Evolutionary conservation across 2,888 invertebrate species (phyloP), one percentile per base, ranked within the genome.

Genomic region (Spicauda simplicius): DNA sequence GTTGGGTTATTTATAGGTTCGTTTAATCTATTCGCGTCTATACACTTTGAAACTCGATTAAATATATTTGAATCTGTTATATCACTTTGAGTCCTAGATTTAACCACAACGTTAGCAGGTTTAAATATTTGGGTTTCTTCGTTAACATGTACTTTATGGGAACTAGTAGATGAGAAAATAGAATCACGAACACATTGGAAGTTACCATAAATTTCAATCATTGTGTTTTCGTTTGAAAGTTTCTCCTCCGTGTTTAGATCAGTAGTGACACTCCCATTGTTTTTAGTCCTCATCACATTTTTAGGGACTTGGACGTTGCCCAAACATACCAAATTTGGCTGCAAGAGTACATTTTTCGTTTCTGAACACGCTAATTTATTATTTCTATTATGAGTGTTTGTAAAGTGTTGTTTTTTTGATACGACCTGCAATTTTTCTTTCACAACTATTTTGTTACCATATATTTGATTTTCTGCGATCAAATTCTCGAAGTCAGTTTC

Each of bases 401-500:
- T 88, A 54, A 88, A 75, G 66, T 91, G 88, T 77, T 90, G 88
- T 70, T 92, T 90, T 76, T 91, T 91, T 64, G 79, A 80, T 12
- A 84, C 5, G 25, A 2, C 25, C 2, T 25, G 25, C 25, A 25
- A 25, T 25, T 25, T 25, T 25, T 25, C 5, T 5, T 25, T 25
- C 25, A 25, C 25, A 5, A 25, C 25, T 4, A 25, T 25, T 25
- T 25, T 25, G 25, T 25, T 88, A 33, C 93, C 93, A 76, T 93
- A 93, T 70, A 94, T 94, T 84, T 94, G 93, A 81, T 94, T 94
- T 79, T 93, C 93, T 30, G 93, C 93, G 55, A 94, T 94, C 74
- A 94, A 84, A 80, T 94, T 94, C 76, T 94, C 94, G 76, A 94
- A 94, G 78, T 94, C 94, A 69, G 93, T 91, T 77, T 93, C 93